Percentiles rank a stretch among this genome's conserved stretches.
Conservation (phyloP, 2,888 invertebrate genomes). For the Diplolepis rosae region DNA sequence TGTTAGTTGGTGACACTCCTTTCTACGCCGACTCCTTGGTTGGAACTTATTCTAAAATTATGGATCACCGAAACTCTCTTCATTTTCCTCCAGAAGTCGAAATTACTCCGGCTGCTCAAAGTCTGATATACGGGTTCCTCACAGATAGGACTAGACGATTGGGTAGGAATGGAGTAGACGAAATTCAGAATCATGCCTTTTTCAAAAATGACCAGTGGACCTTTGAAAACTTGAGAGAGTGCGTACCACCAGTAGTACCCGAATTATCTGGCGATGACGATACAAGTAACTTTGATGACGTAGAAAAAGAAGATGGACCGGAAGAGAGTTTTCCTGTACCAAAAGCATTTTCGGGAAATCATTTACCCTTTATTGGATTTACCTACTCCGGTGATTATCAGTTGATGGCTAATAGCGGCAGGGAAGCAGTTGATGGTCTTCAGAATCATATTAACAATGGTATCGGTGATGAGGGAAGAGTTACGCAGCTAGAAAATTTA, state of each 20-base stretch:
- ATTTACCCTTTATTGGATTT: conserved; percentile 98
- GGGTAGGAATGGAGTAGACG: conserved; percentile 93
- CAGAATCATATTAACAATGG: conserved; percentile 79
- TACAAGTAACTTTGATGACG: conserved; percentile 98
- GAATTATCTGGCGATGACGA: conserved; percentile 97
- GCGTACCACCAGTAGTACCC: conserved; percentile 97
- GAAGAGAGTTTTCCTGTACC: conserved; percentile 97
- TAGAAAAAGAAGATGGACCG: conserved; percentile 93
- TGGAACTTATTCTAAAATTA: conserved; percentile 98
- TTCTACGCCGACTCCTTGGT: conserved; percentile 99
- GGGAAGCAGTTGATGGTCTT: conserved; percentile 72
- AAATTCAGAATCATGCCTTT: conserved; percentile 95
- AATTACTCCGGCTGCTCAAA: conserved; percentile 90
- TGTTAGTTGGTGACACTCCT: conserved; percentile 98
- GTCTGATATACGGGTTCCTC: conserved; percentile 93
- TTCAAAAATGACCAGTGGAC: conserved; percentile 98
- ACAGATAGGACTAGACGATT: conserved; percentile 93
- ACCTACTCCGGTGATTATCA: conserved; percentile 97
- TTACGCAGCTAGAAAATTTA: conserved; percentile 83
- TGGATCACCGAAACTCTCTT: conserved; percentile 98
- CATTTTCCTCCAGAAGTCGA: conserved; percentile 95
- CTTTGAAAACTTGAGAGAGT: conserved; percentile 94
- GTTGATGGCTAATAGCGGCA: conserved; percentile 75
- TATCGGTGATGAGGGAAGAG: conserved; percentile 70
- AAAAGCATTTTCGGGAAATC: conserved; percentile 98